Evolutionary conservation across 2,888 invertebrate genomes (phyloP).

Genomic region (Agriotes lineatus): DNA sequence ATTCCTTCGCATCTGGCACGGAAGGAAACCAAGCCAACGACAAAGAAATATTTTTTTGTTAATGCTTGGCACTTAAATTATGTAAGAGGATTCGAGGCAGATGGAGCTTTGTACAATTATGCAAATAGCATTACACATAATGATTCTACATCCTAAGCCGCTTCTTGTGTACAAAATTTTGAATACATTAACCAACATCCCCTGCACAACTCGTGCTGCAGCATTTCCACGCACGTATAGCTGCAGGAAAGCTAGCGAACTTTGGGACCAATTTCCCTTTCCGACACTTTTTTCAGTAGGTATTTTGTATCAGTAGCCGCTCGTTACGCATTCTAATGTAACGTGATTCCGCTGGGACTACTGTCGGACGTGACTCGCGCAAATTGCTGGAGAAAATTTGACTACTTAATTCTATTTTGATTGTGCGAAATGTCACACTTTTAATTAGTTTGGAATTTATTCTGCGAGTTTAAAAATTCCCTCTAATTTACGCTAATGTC

Average conservation of each 20-base stretch:
- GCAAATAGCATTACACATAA: constrained; percentile 40
- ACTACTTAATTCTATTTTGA: constrained; percentile 58
- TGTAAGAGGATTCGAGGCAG: constrained; percentile 35
- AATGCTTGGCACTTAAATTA: constrained; percentile 36
- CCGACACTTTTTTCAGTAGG: constrained; percentile 52
- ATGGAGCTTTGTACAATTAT: constrained; percentile 40
- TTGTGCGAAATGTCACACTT: constrained; percentile 56
- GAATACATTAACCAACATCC: constrained; percentile 31
- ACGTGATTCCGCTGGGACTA: constrained; percentile 46
- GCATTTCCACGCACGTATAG: constrained; percentile 44
- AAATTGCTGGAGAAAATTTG: constrained; percentile 57
- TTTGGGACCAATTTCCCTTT: constrained; percentile 52
- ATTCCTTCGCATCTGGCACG: constrained; percentile 15
- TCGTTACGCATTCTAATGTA: constrained; percentile 57
- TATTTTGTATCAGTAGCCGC: constrained; percentile 52
- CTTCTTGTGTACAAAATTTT: constrained; percentile 34
- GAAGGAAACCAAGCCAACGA: constrained; percentile 18
- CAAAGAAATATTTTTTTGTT: constrained; percentile 31
- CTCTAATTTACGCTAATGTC: background rate
- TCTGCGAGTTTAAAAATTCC: constrained; percentile 20
- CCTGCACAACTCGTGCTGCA: constrained; percentile 32
- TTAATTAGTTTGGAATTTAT: constrained; percentile 46
- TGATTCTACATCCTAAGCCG: constrained; percentile 31
- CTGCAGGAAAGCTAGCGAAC: constrained; percentile 39
- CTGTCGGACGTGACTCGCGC: constrained; percentile 54